phyloP scores from a whole-genome alignment of 2,888 invertebrate genomes.

The Druceiella hillmani region DNA sequence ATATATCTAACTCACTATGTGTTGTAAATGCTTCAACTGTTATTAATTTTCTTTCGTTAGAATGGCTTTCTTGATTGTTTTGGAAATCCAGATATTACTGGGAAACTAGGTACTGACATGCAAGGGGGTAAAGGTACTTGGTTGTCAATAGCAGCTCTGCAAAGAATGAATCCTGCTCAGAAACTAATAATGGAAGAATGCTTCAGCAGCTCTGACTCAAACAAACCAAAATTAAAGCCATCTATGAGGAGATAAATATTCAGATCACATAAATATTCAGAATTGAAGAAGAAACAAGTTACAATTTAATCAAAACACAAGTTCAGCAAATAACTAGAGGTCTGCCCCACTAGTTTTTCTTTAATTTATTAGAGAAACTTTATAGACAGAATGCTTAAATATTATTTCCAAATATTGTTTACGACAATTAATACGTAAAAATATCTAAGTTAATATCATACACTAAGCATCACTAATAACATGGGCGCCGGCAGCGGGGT shows the following conservation, averaged over 20 bases:
- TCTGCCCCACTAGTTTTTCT: conserved; percentile 75
- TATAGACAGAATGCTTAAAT: conserved; percentile 64
- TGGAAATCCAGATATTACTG: conserved; percentile 78
- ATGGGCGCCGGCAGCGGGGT: too few relatives aligned
- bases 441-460: too few relatives aligned
- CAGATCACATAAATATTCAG: too few relatives aligned
- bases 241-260: too few relatives aligned
- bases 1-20: too few relatives aligned
- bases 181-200: conserved; percentile 67
- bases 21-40: too few relatives aligned
- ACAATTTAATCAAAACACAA: conserved; percentile 74
- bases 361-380: conserved; percentile 75
- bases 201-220: conserved; percentile 65
- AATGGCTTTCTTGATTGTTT: conserved; percentile 91
- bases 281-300: conserved; percentile 82
- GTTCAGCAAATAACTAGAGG: conserved; percentile 80
- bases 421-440: too few relatives aligned
- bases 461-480: too few relatives aligned
- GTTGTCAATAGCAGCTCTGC: conserved; percentile 85
- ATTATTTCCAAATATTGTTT: too few relatives aligned
- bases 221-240: too few relatives aligned
- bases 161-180: conserved; percentile 67
- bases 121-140: conserved; percentile 95
- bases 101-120: conserved; percentile 90
- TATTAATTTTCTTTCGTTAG: too few relatives aligned